Evolutionary conservation across 2,888 invertebrate genomes (phyloP).

Genomic region (Phrixothrix hirtus): DNA sequence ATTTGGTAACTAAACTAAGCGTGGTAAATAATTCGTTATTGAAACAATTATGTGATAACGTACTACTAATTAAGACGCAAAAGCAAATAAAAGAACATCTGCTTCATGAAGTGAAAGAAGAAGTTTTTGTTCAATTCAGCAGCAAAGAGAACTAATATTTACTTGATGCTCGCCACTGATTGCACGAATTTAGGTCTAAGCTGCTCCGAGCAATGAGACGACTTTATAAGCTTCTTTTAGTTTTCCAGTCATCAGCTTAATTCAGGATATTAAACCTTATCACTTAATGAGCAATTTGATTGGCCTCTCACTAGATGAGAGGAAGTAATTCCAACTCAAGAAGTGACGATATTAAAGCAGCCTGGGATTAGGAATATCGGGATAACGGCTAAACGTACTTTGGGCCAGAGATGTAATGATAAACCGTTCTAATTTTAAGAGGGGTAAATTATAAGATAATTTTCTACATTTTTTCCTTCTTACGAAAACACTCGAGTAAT

Average conservation of each 20-base stretch:
- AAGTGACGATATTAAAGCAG: slow-evolving; percentile 39
- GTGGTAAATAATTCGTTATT: too few relatives aligned
- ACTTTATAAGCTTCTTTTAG: slow-evolving; percentile 50
- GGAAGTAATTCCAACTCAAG: slow-evolving; percentile 42
- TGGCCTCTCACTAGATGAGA: slow-evolving; percentile 39
- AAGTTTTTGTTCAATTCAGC: slow-evolving; percentile 4
- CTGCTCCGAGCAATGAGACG: slow-evolving; percentile 28
- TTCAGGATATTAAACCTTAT: slow-evolving; percentile 52
- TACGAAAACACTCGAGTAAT: too few relatives aligned
- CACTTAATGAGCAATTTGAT: slow-evolving; percentile 53
- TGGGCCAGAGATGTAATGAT: slow-evolving; percentile 18
- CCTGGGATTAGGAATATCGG: slow-evolving; percentile 32
- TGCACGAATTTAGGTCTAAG: slow-evolving; percentile 24
- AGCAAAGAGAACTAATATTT: slow-evolving; percentile 19
- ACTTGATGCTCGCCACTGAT: slow-evolving; percentile 16
- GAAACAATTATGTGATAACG: too few relatives aligned
- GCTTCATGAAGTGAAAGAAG: background rate
- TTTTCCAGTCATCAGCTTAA: slow-evolving; percentile 47
- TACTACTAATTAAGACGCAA: slow-evolving; percentile 2
- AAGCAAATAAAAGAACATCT: background rate
- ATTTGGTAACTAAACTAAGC: too few relatives aligned
- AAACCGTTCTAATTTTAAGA: slow-evolving; percentile 10
- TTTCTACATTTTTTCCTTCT: slow-evolving; percentile 8
- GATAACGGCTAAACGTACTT: slow-evolving; percentile 21
- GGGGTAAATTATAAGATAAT: slow-evolving; percentile 5